Percentiles rank a stretch among this genome's conserved stretches.
Evolutionary conservation across 2,797 vertebrate species (phyloP).

Genomic region (Sebastes alutus): DNA sequence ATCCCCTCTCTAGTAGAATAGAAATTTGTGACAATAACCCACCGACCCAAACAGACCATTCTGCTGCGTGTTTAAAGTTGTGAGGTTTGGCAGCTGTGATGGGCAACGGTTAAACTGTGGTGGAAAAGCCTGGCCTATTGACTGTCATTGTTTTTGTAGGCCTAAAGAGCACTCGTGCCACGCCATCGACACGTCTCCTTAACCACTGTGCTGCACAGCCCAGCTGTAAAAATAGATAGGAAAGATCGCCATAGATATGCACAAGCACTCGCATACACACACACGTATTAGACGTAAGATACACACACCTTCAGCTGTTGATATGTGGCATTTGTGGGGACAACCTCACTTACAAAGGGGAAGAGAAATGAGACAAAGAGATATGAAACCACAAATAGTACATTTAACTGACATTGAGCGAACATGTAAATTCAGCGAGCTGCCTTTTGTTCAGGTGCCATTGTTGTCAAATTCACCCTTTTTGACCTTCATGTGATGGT

Average conservation of each 20-base stretch:
- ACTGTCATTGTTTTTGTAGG: conserved; percentile 49
- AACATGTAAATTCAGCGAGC: conserved; percentile 27
- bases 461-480: conserved; percentile 29
- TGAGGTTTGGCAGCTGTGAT: conserved; percentile 48
- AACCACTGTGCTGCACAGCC: conserved; percentile 77
- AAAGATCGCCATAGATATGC: conserved; percentile 74
- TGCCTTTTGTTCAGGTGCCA: conserved; percentile 19
- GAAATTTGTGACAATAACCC: background rate
- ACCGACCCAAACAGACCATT: background rate
- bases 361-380: conserved; percentile 61
- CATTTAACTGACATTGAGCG: conserved; percentile 67
- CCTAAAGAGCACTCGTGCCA: conserved; percentile 41
- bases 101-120: conserved; percentile 79
- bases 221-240: conserved; percentile 79
- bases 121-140: conserved; percentile 57
- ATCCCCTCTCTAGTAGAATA: background rate
- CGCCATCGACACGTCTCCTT: conserved; percentile 48
- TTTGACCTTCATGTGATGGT: conserved; percentile 39
- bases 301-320: conserved; percentile 57
- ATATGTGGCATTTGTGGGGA: conserved; percentile 74
- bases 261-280: conserved; percentile 27
- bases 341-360: conserved; percentile 41
- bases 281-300: conserved; percentile 23
- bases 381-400: conserved; percentile 74
- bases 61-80: background rate